phyloP scores from a whole-genome alignment of 2,113 vertebrate genomes.

The Eidolon helvum region DNA sequence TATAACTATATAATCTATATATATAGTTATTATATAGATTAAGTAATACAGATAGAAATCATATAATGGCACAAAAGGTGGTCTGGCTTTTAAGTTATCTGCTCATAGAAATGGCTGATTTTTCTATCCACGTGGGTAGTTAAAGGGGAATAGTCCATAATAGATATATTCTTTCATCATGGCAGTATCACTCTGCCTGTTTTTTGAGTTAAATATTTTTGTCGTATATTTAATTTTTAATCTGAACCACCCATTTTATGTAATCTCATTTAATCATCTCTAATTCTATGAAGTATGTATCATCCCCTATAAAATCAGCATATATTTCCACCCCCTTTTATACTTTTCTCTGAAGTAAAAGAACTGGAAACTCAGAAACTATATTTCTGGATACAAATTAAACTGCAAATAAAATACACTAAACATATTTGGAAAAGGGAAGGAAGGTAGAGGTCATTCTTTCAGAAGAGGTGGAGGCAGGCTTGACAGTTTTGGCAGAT shows the following conservation, averaged over 20 bases:
- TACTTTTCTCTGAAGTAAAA: background rate
- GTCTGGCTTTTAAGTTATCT: background rate
- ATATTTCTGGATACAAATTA: background rate
- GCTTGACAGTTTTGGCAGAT: background rate
- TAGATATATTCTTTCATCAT: background rate
- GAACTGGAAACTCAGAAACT: background rate
- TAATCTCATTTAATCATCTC: background rate
- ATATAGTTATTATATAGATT: background rate
- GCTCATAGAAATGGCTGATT: background rate
- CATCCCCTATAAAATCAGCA: background rate
- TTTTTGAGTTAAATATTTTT: background rate
- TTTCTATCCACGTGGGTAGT: background rate
- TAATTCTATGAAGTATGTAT: background rate
- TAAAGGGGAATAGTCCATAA: background rate
- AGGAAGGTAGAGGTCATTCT: background rate
- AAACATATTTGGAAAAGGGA: background rate
- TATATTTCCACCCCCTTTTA: background rate
- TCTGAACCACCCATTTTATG: background rate
- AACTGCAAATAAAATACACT: background rate
- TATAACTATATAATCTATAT: too few species aligned
- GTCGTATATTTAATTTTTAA: background rate
- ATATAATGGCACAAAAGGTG: background rate
- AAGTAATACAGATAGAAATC: background rate
- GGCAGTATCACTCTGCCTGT: background rate
- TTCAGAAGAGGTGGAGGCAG: background rate